Evolutionary conservation across 2,113 vertebrate genomes (phyloP).

Genomic region (Ailurus styani): DNA sequence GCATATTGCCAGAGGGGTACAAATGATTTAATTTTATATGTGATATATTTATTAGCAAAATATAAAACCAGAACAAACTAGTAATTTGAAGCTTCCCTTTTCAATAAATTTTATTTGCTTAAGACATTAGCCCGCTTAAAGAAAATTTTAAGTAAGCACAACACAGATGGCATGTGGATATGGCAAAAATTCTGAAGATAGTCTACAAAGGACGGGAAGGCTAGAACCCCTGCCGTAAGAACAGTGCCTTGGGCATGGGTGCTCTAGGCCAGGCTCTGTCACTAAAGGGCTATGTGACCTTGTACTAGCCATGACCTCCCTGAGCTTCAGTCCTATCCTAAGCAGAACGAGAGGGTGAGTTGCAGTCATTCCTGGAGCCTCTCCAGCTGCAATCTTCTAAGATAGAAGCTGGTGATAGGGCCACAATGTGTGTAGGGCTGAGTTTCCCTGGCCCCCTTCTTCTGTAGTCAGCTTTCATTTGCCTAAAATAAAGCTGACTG

Average conservation of each 20-base stretch:
- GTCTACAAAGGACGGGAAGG: neutral
- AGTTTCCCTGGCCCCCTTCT: neutral
- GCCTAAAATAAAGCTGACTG: conserved; percentile 22
- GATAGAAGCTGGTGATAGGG: neutral
- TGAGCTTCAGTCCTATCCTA: neutral
- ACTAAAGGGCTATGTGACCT: neutral
- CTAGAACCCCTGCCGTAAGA: neutral
- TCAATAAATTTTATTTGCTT: neutral
- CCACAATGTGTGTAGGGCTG: conserved; percentile 15
- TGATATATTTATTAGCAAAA: neutral
- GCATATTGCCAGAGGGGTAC: neutral
- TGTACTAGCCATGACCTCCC: neutral
- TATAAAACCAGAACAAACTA: neutral
- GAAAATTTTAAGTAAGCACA: conserved; percentile 1
- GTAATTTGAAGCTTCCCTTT: neutral
- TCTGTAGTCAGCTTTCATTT: conserved; percentile 45
- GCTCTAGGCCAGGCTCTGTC: neutral
- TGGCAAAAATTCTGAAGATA: neutral
- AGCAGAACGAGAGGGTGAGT: neutral
- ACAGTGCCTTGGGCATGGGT: neutral
- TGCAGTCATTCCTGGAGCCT: neutral
- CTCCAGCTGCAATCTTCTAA: conserved; percentile 9
- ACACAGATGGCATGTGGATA: neutral
- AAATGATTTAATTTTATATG: neutral
- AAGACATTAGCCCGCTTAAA: neutral